phyloP scores from a whole-genome alignment of 2,888 invertebrate species.

The Dorcus parallelipipedus region DNA sequence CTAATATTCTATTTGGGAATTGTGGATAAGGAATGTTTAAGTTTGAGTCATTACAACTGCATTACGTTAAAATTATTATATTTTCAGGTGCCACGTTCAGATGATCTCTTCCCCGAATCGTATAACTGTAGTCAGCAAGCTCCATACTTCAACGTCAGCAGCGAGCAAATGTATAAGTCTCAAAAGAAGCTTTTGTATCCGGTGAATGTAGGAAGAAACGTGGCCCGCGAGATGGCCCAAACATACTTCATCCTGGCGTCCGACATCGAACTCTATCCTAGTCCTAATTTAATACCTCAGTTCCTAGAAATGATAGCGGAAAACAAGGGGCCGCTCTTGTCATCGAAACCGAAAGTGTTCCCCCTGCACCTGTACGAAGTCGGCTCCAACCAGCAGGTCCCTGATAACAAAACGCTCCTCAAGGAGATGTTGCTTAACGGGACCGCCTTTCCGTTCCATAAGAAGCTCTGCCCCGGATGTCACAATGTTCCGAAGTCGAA shows the following conservation, averaged over 20 bases:
- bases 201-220: slow-evolving; percentile 85
- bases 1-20: too few species aligned
- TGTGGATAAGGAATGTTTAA: too few species aligned
- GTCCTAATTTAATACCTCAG: slow-evolving; percentile 72
- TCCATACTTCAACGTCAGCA: slow-evolving; percentile 65
- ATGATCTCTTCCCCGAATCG: slow-evolving; percentile 58
- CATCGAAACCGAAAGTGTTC: slow-evolving; percentile 69
- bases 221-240: slow-evolving; percentile 79
- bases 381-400: slow-evolving; percentile 63
- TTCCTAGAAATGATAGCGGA: slow-evolving; percentile 83
- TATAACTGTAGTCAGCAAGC: slow-evolving; percentile 71
- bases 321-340: slow-evolving; percentile 62
- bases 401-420: slow-evolving; percentile 68
- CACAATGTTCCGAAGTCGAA: slow-evolving; percentile 83
- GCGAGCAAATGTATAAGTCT: slow-evolving; percentile 70
- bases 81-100: slow-evolving; percentile 63
- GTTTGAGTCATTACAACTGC: too few species aligned
- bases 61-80: not conserved
- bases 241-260: slow-evolving; percentile 82
- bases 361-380: slow-evolving; percentile 87
- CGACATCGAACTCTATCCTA: slow-evolving; percentile 89
- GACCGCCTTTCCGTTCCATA: slow-evolving; percentile 87
- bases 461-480: slow-evolving; percentile 83
- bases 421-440: slow-evolving; percentile 68
- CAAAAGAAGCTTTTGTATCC: slow-evolving; percentile 82